Percentiles rank a stretch among this genome's conserved stretches.
Evolutionary conservation across 2,888 invertebrate genomes (phyloP).

Genomic region (Andrena haemorrhoa): DNA sequence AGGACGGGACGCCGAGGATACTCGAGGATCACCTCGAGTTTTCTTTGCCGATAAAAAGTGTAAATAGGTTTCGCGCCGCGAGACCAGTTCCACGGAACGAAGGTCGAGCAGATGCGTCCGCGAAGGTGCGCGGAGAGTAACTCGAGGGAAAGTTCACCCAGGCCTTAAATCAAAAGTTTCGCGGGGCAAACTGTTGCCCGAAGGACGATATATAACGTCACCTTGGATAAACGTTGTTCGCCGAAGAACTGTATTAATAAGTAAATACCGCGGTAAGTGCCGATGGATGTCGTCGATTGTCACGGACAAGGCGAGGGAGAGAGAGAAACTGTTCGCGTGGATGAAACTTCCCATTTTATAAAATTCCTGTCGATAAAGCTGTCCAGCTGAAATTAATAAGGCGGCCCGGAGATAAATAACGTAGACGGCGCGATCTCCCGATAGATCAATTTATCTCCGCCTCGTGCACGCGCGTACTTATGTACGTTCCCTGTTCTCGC

Average conservation of each 20-base stretch:
- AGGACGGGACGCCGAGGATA: no score
- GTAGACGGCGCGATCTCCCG: not conserved
- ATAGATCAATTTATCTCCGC: not conserved
- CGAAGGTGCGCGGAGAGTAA: not conserved
- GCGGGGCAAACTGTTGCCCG: constrained; percentile 36
- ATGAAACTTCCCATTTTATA: not conserved
- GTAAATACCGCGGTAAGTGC: not conserved
- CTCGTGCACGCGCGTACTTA: not conserved
- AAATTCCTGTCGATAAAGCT: not conserved
- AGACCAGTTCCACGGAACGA: not conserved
- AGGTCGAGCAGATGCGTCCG: not conserved
- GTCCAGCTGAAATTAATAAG: constrained; percentile 4
- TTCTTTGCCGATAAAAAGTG: not conserved
- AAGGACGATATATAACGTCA: constrained; percentile 26
- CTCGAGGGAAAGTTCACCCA: constrained; percentile 15
- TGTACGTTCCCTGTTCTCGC: not conserved
- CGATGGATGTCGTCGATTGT: not conserved
- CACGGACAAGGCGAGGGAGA: not conserved
- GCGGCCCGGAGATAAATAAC: not conserved
- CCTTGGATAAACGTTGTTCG: constrained; percentile 1
- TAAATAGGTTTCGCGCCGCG: not conserved
- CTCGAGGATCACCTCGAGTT: no score
- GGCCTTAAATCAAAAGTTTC: constrained; percentile 45
- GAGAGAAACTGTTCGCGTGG: not conserved
- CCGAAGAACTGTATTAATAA: constrained; percentile 34